A percentile compares a stretch with the other conserved stretches of the same genome.
Conservation (phyloP, 1,140 invertebrate species). For the Ostrea edulis region DNA sequence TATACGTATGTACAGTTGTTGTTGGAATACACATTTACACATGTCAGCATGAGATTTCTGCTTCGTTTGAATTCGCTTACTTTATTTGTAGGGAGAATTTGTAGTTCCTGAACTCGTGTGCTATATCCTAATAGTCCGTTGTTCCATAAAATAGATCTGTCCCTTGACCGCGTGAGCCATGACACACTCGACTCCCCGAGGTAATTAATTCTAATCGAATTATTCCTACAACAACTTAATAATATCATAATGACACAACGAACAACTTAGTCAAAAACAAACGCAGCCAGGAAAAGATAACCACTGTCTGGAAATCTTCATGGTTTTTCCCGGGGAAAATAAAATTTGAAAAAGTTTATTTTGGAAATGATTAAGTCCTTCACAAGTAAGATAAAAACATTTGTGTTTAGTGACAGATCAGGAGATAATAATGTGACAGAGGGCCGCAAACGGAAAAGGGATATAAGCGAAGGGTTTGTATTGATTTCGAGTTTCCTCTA, state of each 20-base stretch:
- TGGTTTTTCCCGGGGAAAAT: conserved; percentile 31
- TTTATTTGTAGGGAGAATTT: too few species aligned
- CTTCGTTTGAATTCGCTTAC: too few species aligned
- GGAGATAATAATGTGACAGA: background rate
- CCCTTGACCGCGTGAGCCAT: too few species aligned
- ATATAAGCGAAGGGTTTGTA: conserved; percentile 12
- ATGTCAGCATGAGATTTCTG: too few species aligned
- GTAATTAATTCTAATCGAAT: too few species aligned
- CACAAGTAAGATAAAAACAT: conserved; percentile 24
- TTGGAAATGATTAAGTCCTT: conserved; percentile 31
- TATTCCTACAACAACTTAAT: too few species aligned
- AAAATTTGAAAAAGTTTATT: background rate
- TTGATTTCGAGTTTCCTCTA: conserved; percentile 69
- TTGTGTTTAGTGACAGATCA: conserved; percentile 18
- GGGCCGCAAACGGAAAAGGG: background rate
- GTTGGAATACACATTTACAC: too few species aligned
- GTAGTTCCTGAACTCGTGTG: too few species aligned
- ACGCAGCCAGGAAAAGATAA: background rate
- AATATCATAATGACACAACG: background rate
- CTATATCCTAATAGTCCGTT: too few species aligned
- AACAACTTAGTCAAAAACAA: background rate
- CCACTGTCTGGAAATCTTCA: background rate
- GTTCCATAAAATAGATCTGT: too few species aligned
- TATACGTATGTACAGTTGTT: too few species aligned
- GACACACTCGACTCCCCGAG: too few species aligned